These are phyloP conservation scores for Salarias fasciatus DNA, from an alignment of 2,797 vertebrate genomes.

Conservation along the genomic window DNA sequence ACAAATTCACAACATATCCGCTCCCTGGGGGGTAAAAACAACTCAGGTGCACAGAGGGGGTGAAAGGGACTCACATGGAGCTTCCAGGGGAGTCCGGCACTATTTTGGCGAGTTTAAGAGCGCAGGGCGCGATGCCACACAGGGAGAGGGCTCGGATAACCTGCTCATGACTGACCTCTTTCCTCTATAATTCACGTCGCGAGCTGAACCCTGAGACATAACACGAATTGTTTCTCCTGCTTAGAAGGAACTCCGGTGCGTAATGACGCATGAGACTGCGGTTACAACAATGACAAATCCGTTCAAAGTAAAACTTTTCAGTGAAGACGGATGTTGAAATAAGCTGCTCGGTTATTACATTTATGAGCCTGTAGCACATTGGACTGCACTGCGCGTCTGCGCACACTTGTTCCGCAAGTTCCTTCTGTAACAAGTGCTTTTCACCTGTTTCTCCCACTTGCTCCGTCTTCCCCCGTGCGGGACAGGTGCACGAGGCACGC, in stretches of 20 bases:
- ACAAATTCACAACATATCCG: slow-evolving; percentile 66
- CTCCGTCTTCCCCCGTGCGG: slow-evolving; percentile 42
- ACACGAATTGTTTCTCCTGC: slow-evolving; percentile 54
- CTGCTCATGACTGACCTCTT: slow-evolving; percentile 65
- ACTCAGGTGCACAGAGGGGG: slow-evolving; percentile 69
- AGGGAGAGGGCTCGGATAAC: slow-evolving; percentile 69
- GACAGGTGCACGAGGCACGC: slow-evolving; percentile 77
- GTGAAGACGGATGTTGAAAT: no score
- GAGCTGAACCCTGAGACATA: slow-evolving; percentile 48
- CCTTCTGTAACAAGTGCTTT: slow-evolving; percentile 63
- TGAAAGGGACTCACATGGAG: slow-evolving; percentile 71
- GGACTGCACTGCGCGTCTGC: neutral
- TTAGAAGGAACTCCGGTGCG: slow-evolving; percentile 27
- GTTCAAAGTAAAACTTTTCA: no score
- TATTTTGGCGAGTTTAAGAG: slow-evolving; percentile 73
- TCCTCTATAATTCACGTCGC: slow-evolving; percentile 73
- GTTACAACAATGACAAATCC: no score
- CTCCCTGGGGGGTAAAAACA: slow-evolving; percentile 71
- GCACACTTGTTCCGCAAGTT: slow-evolving; percentile 24
- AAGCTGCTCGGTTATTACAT: no score
- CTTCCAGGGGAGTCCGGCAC: slow-evolving; percentile 66
- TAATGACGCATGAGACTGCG: neutral
- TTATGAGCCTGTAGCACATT: neutral
- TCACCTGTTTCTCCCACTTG: slow-evolving; percentile 77
- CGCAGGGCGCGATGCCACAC: slow-evolving; percentile 77